phyloP scores from a whole-genome alignment of 2,888 invertebrate species.

The Campoplex capitator region DNA sequence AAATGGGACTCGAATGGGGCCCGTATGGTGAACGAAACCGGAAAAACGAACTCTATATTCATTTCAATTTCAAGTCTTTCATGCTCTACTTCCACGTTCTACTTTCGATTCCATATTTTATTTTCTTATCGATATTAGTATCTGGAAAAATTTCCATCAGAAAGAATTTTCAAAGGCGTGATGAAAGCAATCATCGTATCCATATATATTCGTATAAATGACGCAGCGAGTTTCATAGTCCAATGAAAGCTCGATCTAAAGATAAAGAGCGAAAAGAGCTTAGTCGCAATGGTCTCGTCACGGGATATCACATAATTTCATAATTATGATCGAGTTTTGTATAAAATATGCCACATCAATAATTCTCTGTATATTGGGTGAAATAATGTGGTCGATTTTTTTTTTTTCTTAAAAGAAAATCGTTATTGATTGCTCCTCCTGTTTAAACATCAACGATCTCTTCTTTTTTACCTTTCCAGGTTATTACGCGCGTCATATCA shows the following conservation, averaged over 20 bases:
- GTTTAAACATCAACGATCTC: background rate
- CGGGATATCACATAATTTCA: background rate
- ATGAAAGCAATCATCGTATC: conserved; percentile 4
- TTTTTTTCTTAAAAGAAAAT: background rate
- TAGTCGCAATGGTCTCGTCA: conserved; percentile 13
- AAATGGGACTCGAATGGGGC: background rate
- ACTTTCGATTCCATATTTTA: conserved; percentile 11
- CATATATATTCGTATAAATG: background rate
- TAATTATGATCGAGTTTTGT: background rate
- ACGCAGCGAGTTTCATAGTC: conserved; percentile 7
- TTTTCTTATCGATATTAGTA: conserved; percentile 1
- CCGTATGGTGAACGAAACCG: background rate
- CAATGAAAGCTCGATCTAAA: conserved; percentile 10
- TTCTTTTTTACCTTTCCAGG: conserved; percentile 13
- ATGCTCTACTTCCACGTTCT: background rate
- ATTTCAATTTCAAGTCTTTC: conserved; percentile 35
- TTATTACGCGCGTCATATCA: conserved; percentile 3
- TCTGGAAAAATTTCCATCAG: background rate
- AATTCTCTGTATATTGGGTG: conserved; percentile 21
- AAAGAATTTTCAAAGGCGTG: conserved; percentile 16
- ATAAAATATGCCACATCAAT: conserved; percentile 21
- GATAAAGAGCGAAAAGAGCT: conserved; percentile 24
- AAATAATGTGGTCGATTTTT: background rate
- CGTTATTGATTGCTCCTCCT: background rate
- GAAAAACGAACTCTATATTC: conserved; percentile 15